Evolutionary conservation across 2,797 vertebrate genomes (phyloP).

Genomic region (Thalassophryne amazonica): DNA sequence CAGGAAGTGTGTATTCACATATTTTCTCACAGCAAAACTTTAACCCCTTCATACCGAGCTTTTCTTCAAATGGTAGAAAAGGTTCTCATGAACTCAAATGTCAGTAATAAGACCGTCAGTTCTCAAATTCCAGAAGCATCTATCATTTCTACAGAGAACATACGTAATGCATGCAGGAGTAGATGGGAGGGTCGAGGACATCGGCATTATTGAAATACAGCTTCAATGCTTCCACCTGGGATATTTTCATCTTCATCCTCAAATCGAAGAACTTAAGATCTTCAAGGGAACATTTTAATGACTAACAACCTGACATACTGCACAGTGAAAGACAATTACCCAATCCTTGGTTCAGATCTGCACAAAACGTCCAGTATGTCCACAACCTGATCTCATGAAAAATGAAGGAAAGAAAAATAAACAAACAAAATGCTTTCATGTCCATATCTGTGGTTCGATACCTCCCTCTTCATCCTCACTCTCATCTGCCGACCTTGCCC

Average conservation of each 20-base stretch:
- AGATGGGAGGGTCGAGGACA: background rate
- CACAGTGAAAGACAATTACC: no score
- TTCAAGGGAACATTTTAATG: no score
- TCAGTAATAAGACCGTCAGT: slow-evolving; percentile 6
- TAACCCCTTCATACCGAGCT: slow-evolving; percentile 13
- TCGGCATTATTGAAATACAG: no score
- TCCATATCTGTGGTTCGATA: slow-evolving; percentile 12
- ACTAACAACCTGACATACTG: no score
- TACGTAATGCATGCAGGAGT: background rate
- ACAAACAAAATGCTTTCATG: no score
- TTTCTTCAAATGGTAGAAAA: slow-evolving; percentile 3
- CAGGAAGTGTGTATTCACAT: slow-evolving; percentile 23
- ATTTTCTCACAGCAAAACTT: background rate
- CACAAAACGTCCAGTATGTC: no score
- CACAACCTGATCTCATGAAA: background rate
- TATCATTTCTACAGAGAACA: background rate
- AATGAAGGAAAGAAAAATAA: no score
- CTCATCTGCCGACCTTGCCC: slow-evolving; percentile 96
- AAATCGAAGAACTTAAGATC: no score
- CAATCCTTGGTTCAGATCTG: no score
- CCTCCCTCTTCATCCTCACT: background rate
- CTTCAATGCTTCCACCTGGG: no score
- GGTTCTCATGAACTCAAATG: background rate
- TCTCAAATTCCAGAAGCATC: background rate
- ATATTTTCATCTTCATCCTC: no score